A percentile compares a stretch with the other conserved stretches of the same genome.
These are phyloP conservation scores for Odontocerum albicorne DNA, from an alignment of 2,888 invertebrate genomes.

Conservation along the genomic window DNA sequence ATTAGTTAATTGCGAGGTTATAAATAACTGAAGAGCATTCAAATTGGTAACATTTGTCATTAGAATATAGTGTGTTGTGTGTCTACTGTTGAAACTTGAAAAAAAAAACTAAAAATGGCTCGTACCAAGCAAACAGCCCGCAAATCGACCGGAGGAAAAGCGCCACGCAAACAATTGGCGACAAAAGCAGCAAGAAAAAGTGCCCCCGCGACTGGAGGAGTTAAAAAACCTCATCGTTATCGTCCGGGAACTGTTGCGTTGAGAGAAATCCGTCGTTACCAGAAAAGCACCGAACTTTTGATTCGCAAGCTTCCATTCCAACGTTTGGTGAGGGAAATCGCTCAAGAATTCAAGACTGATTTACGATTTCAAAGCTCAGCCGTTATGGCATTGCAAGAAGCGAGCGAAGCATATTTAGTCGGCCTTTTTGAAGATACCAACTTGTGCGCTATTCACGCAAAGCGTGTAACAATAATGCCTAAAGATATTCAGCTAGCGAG, in stretches of 20 bases:
- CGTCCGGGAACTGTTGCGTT: slow-evolving; percentile 96
- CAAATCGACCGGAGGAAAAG: slow-evolving; percentile 97
- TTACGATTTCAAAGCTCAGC: slow-evolving; percentile 54
- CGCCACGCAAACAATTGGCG: slow-evolving; percentile 90
- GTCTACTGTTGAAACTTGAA: too few species aligned
- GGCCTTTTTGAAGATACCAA: slow-evolving; percentile 83
- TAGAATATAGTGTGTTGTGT: too few species aligned
- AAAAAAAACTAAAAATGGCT: too few species aligned
- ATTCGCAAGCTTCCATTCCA: slow-evolving; percentile 96
- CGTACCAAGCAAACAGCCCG: slow-evolving; percentile 59
- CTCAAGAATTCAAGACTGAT: slow-evolving; percentile 91
- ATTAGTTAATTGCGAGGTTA: too few species aligned
- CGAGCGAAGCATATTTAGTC: slow-evolving; percentile 72
- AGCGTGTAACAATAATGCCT: slow-evolving; percentile 81
- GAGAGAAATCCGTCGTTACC: slow-evolving; percentile 95
- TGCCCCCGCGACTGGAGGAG: slow-evolving; percentile 92
- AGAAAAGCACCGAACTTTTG: slow-evolving; percentile 92
- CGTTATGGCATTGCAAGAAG: slow-evolving; percentile 53
- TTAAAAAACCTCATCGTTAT: slow-evolving; percentile 96
- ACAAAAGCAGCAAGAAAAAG: slow-evolving; percentile 95
- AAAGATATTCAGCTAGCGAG: slow-evolving; percentile 45
- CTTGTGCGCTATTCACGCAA: slow-evolving; percentile 80
- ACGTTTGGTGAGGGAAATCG: slow-evolving; percentile 94
- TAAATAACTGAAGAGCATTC: too few species aligned
- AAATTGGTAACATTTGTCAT: too few species aligned